Evolutionary conservation across 2,888 invertebrate species (phyloP), one percentile per base, ranked within the genome.

Genomic region (Heteromurus nitidus): DNA sequence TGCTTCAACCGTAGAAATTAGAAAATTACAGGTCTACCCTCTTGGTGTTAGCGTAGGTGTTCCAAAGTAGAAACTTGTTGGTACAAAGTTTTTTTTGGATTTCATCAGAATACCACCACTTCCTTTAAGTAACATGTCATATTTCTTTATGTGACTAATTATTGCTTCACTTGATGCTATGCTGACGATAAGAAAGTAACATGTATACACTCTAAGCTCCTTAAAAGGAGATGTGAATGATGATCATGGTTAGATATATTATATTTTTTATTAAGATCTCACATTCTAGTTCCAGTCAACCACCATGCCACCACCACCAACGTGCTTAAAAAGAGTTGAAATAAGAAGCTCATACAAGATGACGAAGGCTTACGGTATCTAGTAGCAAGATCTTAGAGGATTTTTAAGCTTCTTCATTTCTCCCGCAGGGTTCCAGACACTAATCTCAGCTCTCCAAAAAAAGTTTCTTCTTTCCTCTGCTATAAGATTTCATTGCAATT

Each of bases 251-350:
- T n/a, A 36, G 36, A 36, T 50, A 13, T 36, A 36, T 9, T 13
- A 36, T 22, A 22, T 77, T 79, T 70, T 62, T 80, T 72, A 72
- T 80, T 55, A 80, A 80, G 65, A 70, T 70, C 70, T 77, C 77
- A 70, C 64, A 77, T n/a, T n/a, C n/a, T n/a, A n/a, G n/a, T n/a
- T n/a, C n/a, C n/a, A n/a, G n/a, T n/a, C n/a, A n/a, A n/a, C n/a
- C n/a, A n/a, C n/a, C n/a, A n/a, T 70, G 31, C 76, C 76, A 50
- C 26, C 64, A 53, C 58, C 55, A 76, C 53, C 77, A 77, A 28
- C 30, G 18, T 42, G 20, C 22, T 55, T 16, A 47, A 11, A 7
- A 47, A 9, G 13, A 36, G 36, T 5, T 36, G 13, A 13, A 13
- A 36, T 36, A 50, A 50, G 50, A 50, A 7, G 13, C 36, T 36